Percentiles rank a stretch among this genome's conserved stretches.
Evolutionary conservation across 2,113 vertebrate species (phyloP).

Genomic region (Centrocercus urophasianus): DNA sequence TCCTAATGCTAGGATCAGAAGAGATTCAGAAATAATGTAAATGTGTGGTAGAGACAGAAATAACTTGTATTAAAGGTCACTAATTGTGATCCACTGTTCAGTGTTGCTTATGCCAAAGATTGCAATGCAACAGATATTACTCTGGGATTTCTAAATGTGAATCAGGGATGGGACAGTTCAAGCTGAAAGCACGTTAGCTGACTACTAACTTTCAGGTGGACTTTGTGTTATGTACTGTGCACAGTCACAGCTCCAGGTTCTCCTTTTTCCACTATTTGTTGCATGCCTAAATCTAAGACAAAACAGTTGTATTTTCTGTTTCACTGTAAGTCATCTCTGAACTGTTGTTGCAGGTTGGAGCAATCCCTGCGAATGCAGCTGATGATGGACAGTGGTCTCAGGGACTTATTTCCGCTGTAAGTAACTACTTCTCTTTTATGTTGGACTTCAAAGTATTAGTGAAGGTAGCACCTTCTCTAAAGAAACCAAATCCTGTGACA

Average conservation of each 20-base stretch:
- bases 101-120: neutral
- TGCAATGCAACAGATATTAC: neutral
- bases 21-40: neutral
- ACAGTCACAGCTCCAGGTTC: neutral
- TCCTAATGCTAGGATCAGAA: neutral
- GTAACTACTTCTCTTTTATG: slow-evolving; percentile 60
- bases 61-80: neutral
- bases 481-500: neutral
- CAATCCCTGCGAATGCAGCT: slow-evolving; percentile 93
- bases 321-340: neutral
- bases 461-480: neutral
- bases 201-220: neutral
- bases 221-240: neutral
- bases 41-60: neutral
- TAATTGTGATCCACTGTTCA: neutral
- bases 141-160: neutral
- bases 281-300: neutral
- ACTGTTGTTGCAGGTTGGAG: slow-evolving; percentile 87
- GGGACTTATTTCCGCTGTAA: slow-evolving; percentile 97
- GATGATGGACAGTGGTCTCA: slow-evolving; percentile 99
- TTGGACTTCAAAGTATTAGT: neutral
- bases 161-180: neutral
- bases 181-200: neutral
- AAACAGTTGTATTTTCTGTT: neutral
- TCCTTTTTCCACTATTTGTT: neutral